phyloP scores from a whole-genome alignment of 2,797 vertebrate species.

The Microctenopoma stevenorrisi region DNA sequence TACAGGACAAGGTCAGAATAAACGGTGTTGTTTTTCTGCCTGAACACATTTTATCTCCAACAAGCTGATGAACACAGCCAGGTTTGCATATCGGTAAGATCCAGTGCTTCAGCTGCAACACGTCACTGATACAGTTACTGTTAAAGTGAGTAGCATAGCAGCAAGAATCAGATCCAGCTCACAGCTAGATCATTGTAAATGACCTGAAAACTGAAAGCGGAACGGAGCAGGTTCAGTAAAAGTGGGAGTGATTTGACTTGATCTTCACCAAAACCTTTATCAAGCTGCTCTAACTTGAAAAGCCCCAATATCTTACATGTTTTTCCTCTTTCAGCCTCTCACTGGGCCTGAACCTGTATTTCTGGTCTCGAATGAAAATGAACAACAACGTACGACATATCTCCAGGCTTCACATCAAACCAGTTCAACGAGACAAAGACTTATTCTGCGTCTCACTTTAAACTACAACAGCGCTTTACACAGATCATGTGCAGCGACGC shows the following conservation, averaged over 20 bases:
- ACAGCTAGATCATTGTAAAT: slow-evolving; percentile 19
- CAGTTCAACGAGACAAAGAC: slow-evolving; percentile 35
- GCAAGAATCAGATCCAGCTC: background rate
- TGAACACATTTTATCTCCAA: slow-evolving; percentile 22
- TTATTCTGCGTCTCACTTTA: background rate
- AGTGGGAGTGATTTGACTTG: slow-evolving; percentile 3
- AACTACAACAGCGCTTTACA: background rate
- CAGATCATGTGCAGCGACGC: background rate
- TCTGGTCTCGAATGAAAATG: slow-evolving; percentile 58
- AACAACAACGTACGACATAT: slow-evolving; percentile 19
- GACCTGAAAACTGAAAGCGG: background rate
- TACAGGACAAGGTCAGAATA: slow-evolving; percentile 2
- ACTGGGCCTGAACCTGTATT: slow-evolving; percentile 54
- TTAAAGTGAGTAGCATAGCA: slow-evolving; percentile 15
- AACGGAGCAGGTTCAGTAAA: background rate
- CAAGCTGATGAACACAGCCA: slow-evolving; percentile 18
- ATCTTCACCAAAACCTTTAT: slow-evolving; percentile 3
- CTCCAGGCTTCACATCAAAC: slow-evolving; percentile 30
- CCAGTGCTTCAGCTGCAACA: slow-evolving; percentile 5
- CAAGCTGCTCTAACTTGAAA: background rate
- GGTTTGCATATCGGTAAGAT: slow-evolving; percentile 3
- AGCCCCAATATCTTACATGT: background rate
- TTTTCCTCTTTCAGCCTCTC: slow-evolving; percentile 27
- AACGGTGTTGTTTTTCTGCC: background rate
- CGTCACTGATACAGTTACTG: background rate